Percentiles rank a stretch among this genome's conserved stretches.
phyloP scores from a whole-genome alignment of 1,140 invertebrate species.

The Pseudomyrmex cubaensis region DNA sequence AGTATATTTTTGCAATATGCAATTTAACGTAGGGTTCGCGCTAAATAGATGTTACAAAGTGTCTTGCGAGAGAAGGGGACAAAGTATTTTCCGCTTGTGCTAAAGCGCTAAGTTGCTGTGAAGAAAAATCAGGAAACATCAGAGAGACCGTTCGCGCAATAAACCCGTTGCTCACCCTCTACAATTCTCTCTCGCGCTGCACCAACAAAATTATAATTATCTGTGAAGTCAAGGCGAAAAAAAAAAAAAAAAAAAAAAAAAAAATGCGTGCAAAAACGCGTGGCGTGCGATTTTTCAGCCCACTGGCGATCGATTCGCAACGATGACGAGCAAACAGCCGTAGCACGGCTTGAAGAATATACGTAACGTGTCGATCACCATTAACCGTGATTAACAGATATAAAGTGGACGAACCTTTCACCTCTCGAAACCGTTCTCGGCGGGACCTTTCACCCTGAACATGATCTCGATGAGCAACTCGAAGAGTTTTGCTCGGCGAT shows the following conservation, averaged over 20 bases:
- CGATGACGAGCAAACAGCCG: neutral
- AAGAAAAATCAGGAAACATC: neutral
- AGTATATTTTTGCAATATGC: neutral
- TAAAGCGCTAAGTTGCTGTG: neutral
- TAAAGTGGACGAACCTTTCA: neutral
- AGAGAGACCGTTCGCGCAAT: neutral
- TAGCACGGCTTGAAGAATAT: neutral
- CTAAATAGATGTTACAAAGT: neutral
- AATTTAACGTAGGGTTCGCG: conserved; percentile 9
- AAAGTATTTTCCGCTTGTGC: neutral
- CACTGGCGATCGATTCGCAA: neutral
- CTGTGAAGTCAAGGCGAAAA: neutral
- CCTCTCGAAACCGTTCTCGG: too few species aligned
- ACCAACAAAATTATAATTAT: conserved; percentile 38
- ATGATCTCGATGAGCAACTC: neutral
- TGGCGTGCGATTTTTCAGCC: neutral
- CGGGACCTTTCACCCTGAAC: neutral
- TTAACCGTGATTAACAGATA: neutral
- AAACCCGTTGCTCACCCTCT: neutral
- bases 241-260: too few species aligned
- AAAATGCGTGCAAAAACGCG: neutral
- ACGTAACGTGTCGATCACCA: neutral
- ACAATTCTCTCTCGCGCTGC: neutral
- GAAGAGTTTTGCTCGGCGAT: neutral
- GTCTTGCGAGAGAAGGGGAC: neutral